Conservation (phyloP, 2,888 invertebrate species). For the Pseudococcus viburni region DNA sequence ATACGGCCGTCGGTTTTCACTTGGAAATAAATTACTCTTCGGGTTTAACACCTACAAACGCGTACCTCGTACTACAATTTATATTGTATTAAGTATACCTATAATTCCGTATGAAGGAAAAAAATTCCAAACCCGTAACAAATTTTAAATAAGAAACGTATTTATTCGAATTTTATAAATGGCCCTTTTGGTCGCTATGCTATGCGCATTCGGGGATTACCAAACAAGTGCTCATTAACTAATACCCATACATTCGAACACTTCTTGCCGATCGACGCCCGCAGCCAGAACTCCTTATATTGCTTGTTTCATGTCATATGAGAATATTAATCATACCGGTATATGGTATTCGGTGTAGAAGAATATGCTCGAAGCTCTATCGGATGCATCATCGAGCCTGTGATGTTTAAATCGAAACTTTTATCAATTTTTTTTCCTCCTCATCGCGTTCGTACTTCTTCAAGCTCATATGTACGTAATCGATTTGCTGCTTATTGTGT, state of each 20-base stretch:
- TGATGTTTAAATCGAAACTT: slow-evolving; percentile 54
- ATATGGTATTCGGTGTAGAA: slow-evolving; percentile 17
- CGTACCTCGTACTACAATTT: background rate
- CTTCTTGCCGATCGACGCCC: slow-evolving; percentile 42
- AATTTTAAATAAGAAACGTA: slow-evolving; percentile 50
- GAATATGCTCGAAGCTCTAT: slow-evolving; percentile 22
- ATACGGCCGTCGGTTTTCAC: background rate
- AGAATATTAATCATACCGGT: slow-evolving; percentile 54
- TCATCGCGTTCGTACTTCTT: too few species aligned
- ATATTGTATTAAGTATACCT: slow-evolving; percentile 18
- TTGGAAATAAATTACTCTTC: slow-evolving; percentile 49
- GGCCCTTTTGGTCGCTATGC: background rate
- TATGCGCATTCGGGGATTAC: slow-evolving; percentile 5
- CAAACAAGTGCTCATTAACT: slow-evolving; percentile 62
- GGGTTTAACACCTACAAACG: slow-evolving; percentile 37
- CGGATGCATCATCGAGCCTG: slow-evolving; percentile 12
- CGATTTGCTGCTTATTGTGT: slow-evolving; percentile 27
- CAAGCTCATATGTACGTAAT: background rate
- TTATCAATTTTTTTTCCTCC: slow-evolving; percentile 21
- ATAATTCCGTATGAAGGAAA: background rate
- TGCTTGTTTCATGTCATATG: slow-evolving; percentile 55
- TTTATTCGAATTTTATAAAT: slow-evolving; percentile 38
- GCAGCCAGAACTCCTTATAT: slow-evolving; percentile 58
- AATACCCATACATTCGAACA: slow-evolving; percentile 45
- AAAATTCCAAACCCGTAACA: slow-evolving; percentile 42